Evolutionary conservation across 2,888 invertebrate species (phyloP).

Genomic region (Scaptodrosophila latifasciaeformis): DNA sequence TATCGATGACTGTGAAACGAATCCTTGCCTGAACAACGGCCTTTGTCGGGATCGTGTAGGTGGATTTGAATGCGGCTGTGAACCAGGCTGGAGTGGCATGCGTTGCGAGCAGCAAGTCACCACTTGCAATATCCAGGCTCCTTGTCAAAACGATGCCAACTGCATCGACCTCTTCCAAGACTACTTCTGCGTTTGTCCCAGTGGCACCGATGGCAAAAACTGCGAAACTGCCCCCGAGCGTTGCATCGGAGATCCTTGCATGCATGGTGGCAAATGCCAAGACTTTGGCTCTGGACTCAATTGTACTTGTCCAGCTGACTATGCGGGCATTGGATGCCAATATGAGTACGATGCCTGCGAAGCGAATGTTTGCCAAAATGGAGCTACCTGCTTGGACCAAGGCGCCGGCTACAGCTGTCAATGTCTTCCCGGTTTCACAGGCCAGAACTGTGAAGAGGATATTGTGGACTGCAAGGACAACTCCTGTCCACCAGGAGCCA

Average conservation of each 20-base stretch:
- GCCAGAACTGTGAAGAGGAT: conserved; percentile 92
- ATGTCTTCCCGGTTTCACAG: conserved; percentile 87
- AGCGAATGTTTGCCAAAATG: conserved; percentile 92
- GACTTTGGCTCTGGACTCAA: conserved; percentile 96
- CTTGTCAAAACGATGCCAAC: conserved; percentile 94
- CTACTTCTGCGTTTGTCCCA: conserved; percentile 82
- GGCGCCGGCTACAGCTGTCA: conserved; percentile 89
- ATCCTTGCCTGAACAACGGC: conserved; percentile 92
- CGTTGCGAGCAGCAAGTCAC: conserved; percentile 92
- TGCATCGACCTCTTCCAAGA: conserved; percentile 93
- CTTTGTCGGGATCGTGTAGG: conserved; percentile 90
- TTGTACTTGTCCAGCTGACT: conserved; percentile 92
- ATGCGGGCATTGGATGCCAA: conserved; percentile 91
- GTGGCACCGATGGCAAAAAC: conserved; percentile 96
- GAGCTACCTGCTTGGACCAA: conserved; percentile 92
- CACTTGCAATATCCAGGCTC: conserved; percentile 84
- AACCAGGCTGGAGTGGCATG: conserved; percentile 89
- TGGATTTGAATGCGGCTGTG: conserved; percentile 87
- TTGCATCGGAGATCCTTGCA: conserved; percentile 82
- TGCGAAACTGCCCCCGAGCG: conserved; percentile 97
- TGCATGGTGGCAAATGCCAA: conserved; percentile 96
- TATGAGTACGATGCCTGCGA: conserved; percentile 95
- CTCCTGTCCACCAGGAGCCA: conserved; percentile 94
- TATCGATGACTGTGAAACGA: conserved; percentile 89
- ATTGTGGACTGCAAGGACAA: conserved; percentile 94